Evolutionary conservation across 2,113 vertebrate genomes (phyloP).

Genomic region (Lagopus muta): DNA sequence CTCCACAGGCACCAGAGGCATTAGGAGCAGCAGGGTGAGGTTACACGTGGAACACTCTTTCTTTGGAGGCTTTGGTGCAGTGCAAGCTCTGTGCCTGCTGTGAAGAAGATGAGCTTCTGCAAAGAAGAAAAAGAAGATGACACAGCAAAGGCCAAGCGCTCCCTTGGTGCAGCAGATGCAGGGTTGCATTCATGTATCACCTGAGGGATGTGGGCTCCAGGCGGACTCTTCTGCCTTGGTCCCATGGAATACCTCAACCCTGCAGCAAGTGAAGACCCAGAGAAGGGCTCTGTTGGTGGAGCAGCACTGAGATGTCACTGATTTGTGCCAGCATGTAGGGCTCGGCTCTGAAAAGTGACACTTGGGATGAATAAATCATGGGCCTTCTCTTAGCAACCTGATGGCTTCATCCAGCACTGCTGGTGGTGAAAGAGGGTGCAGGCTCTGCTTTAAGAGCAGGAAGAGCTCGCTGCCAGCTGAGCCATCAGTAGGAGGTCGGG

Average conservation of each 20-base stretch:
- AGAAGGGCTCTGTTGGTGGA: not conserved
- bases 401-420: conserved; percentile 45
- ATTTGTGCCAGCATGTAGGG: conserved; percentile 30
- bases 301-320: not conserved
- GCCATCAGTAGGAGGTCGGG: not conserved
- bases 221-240: not conserved
- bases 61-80: not conserved
- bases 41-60: not conserved
- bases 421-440: conserved; percentile 80
- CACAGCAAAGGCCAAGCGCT: not conserved
- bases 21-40: not conserved
- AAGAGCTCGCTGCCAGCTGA: accelerated
- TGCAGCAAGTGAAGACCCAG: not conserved
- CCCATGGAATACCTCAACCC: not conserved
- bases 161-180: not conserved
- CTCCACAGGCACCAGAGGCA: not conserved
- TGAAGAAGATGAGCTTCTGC: not conserved
- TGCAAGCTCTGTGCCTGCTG: accelerated
- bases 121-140: not conserved
- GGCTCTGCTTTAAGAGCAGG: conserved; percentile 67
- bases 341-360: conserved; percentile 83
- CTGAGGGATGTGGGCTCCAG: not conserved
- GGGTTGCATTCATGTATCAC: accelerated
- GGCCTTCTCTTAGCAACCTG: conserved; percentile 56
- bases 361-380: conserved; percentile 90